Evolutionary conservation across 1,140 invertebrate species (phyloP).

Genomic region (Hycleus cichorii): DNA sequence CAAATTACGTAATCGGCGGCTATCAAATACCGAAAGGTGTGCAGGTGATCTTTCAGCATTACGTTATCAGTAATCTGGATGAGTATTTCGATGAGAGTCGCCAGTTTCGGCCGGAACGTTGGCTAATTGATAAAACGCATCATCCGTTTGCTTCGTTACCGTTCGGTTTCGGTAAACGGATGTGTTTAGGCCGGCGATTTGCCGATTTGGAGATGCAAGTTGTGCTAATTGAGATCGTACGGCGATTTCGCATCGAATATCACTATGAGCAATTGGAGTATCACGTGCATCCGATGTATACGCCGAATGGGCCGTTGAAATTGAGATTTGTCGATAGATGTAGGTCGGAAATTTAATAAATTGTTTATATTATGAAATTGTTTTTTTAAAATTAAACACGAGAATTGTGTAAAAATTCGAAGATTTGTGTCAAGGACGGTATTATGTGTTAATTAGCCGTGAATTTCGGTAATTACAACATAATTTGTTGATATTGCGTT

Average conservation of each 20-base stretch:
- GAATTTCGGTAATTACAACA: too few relatives aligned
- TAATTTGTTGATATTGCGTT: too few relatives aligned
- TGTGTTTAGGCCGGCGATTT: slow-evolving; percentile 67
- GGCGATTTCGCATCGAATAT: slow-evolving; percentile 58
- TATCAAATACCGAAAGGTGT: slow-evolving; percentile 86
- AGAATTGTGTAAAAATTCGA: too few relatives aligned
- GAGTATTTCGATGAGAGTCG: slow-evolving; percentile 64
- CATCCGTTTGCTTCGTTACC: slow-evolving; percentile 62
- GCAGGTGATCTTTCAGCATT: slow-evolving; percentile 75
- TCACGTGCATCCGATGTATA: slow-evolving; percentile 66
- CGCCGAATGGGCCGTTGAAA: slow-evolving; percentile 61
- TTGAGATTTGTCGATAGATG: slow-evolving; percentile 43
- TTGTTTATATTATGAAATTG: not conserved
- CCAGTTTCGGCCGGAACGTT: slow-evolving; percentile 68
- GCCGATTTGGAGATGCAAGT: slow-evolving; percentile 68
- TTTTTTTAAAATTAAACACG: not conserved
- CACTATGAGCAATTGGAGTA: slow-evolving; percentile 57
- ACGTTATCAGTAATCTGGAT: slow-evolving; percentile 76
- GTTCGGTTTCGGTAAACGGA: slow-evolving; percentile 65
- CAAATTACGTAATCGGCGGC: slow-evolving; percentile 75
- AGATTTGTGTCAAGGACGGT: too few relatives aligned
- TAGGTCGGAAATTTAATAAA: not conserved
- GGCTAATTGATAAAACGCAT: slow-evolving; percentile 53
- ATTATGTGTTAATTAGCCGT: too few relatives aligned
- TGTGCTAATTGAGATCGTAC: slow-evolving; percentile 60